Percentiles rank a stretch among this genome's conserved stretches.
Evolutionary conservation across 2,888 invertebrate genomes (phyloP).

Genomic region (Papilio gigon): DNA sequence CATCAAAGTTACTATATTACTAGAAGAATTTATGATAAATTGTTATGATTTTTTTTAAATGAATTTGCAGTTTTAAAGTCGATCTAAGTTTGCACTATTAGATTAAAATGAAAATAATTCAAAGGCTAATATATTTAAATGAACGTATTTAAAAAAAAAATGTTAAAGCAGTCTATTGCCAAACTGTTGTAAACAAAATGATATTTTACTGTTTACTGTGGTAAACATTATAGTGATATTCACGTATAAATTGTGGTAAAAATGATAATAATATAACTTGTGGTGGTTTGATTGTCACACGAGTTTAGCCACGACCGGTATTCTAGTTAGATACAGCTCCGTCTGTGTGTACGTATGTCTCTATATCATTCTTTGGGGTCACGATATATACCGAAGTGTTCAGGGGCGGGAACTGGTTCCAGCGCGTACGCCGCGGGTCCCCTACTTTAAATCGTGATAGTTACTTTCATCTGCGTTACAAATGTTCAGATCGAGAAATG

Average conservation of each 20-base stretch:
- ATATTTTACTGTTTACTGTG: conserved; percentile 6
- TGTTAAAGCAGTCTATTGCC: not conserved
- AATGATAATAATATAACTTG: conserved; percentile 46
- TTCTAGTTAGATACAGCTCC: conserved; percentile 44
- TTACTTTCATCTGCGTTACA: conserved; percentile 44
- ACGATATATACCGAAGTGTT: conserved; percentile 45
- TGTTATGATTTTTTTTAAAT: not conserved
- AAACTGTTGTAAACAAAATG: conserved; percentile 21
- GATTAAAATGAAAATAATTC: not conserved
- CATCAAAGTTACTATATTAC: not conserved
- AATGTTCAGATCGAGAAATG: not conserved
- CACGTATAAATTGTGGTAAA: conserved; percentile 40
- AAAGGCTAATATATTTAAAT: not conserved
- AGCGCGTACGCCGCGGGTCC: conserved; percentile 39
- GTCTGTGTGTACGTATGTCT: conserved; percentile 40
- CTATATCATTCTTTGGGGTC: conserved; percentile 44
- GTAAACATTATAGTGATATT: conserved; percentile 6
- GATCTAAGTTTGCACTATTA: not conserved
- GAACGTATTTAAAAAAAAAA: not conserved
- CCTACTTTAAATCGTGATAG: conserved; percentile 45
- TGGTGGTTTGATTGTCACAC: conserved; percentile 68
- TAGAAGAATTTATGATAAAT: not conserved
- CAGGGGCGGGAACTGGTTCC: conserved; percentile 49
- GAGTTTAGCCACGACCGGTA: conserved; percentile 54
- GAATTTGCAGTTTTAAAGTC: not conserved